Percentiles rank a stretch among this genome's conserved stretches.
Evolutionary conservation across 2,797 vertebrate species (phyloP).

Genomic region (Gallinago nigripennis): DNA sequence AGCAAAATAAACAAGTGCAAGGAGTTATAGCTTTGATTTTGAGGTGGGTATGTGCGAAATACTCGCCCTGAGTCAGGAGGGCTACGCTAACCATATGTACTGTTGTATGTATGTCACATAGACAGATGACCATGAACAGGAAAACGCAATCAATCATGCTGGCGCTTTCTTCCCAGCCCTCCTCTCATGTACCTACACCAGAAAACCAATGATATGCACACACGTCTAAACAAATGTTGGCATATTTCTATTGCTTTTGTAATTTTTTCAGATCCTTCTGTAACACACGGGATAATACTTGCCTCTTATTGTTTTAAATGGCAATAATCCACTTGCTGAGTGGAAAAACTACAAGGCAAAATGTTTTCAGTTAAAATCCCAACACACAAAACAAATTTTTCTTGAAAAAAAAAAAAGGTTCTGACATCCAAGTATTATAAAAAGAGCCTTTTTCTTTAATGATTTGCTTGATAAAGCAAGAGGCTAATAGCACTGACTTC

Average conservation of each 20-base stretch:
- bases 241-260: neutral
- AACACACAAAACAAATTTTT: neutral
- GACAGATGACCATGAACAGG: neutral
- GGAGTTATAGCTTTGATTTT: conserved; percentile 17
- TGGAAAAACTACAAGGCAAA: neutral
- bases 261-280: neutral
- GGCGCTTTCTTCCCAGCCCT: neutral
- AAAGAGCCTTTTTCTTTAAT: neutral
- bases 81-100: neutral
- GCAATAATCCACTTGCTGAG: conserved; percentile 26
- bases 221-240: neutral
- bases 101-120: neutral
- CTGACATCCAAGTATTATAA: neutral
- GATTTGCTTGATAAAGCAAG: neutral
- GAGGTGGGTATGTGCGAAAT: neutral
- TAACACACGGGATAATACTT: neutral
- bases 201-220: neutral
- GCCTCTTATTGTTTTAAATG: conserved; percentile 3
- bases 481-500: neutral
- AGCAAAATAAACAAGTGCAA: conserved; percentile 30
- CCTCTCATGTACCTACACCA: neutral
- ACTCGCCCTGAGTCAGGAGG: neutral
- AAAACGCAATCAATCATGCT: conserved; percentile 19
- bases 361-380: conserved; percentile 19
- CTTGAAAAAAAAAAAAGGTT: neutral